Conservation (phyloP, 92 coral and sea anemone species). For the Montipora capitata region DNA sequence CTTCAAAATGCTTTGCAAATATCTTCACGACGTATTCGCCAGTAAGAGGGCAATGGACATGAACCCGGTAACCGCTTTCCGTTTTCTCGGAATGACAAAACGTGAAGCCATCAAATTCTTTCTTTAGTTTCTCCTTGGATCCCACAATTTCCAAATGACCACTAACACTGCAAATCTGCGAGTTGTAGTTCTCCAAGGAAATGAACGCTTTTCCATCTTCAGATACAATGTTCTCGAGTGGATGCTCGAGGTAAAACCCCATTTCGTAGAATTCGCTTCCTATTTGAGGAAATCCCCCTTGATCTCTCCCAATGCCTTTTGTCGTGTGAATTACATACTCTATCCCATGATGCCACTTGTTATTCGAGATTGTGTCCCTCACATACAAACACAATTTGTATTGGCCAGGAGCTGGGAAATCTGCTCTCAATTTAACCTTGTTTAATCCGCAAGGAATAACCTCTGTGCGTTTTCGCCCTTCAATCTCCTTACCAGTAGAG, state of each 20-base stretch:
- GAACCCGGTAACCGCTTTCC: slow-evolving; percentile 54
- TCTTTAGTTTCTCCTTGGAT: slow-evolving; percentile 9
- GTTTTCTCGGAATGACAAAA: slow-evolving; percentile 55
- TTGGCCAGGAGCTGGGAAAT: slow-evolving; percentile 76
- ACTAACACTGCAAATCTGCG: slow-evolving; percentile 51
- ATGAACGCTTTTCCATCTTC: slow-evolving; percentile 65
- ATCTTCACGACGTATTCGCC: slow-evolving; percentile 76
- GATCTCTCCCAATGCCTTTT: slow-evolving; percentile 49
- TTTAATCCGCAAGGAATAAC: slow-evolving; percentile 70
- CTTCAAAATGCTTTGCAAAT: slow-evolving; percentile 70
- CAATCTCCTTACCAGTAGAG: slow-evolving; percentile 49
- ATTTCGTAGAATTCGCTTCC: slow-evolving; percentile 62
- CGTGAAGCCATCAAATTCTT: slow-evolving; percentile 34
- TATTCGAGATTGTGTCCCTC: slow-evolving; percentile 34
- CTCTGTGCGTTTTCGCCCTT: slow-evolving; percentile 75
- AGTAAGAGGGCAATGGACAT: slow-evolving; percentile 66
- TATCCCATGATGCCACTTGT: slow-evolving; percentile 69
- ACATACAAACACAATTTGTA: slow-evolving; percentile 79
- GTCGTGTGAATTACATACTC: slow-evolving; percentile 62
- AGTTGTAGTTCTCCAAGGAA: slow-evolving; percentile 45
- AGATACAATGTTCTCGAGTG: slow-evolving; percentile 77
- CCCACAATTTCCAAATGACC: slow-evolving; percentile 59
- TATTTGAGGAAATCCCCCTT: slow-evolving; percentile 80
- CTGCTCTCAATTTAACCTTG: slow-evolving; percentile 80
- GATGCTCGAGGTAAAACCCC: slow-evolving; percentile 69